Conservation (phyloP, 2,797 vertebrate species). For the Microchirus variegatus region DNA sequence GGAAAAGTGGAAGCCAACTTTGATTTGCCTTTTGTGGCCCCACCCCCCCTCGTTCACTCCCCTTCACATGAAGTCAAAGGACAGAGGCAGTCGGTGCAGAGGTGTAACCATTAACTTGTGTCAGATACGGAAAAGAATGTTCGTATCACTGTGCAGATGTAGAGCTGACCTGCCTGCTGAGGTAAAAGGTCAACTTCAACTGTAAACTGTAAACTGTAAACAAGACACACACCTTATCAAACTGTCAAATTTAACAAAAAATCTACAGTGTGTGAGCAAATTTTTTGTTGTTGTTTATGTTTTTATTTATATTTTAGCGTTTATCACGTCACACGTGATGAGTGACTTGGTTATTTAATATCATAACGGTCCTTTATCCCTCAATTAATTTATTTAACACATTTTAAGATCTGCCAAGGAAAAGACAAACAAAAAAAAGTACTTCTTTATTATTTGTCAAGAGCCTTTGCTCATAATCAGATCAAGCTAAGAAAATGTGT, state of each 20-base stretch:
- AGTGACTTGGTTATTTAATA: no score
- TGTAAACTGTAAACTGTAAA: no score
- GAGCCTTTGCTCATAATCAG: no score
- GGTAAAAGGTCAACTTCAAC: constrained; percentile 15
- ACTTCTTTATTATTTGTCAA: no score
- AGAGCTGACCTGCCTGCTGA: constrained; percentile 12
- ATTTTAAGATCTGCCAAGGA: no score
- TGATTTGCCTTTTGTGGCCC: background rate
- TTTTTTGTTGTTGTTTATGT: no score
- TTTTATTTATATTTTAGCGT: background rate
- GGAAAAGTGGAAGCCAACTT: constrained; percentile 46
- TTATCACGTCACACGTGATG: no score
- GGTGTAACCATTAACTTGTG: constrained; percentile 39
- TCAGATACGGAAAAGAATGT: constrained; percentile 15
- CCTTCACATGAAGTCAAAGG: background rate
- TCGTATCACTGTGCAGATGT: background rate
- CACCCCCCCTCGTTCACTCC: background rate
- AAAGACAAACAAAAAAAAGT: no score
- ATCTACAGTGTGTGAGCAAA: background rate
- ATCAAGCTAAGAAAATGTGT: no score
- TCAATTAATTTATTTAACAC: no score
- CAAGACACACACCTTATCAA: background rate
- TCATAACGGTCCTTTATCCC: no score
- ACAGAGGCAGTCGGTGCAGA: constrained; percentile 11
- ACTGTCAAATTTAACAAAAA: background rate